phyloP scores from a whole-genome alignment of 2,113 vertebrate genomes.

The Corythoichthys intestinalis region DNA sequence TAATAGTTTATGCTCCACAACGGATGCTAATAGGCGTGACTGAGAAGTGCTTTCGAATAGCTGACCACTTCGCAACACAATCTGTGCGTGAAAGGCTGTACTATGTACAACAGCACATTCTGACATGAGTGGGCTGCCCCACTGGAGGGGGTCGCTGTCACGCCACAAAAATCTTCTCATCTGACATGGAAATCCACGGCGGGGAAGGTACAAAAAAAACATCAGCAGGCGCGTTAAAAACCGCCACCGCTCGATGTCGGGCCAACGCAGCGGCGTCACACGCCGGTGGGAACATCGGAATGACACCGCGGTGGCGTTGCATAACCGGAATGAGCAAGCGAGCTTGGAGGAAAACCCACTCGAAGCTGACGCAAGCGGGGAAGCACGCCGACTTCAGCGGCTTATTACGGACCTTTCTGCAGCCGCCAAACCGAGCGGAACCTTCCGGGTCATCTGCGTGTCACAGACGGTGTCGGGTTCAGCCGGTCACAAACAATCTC shows the following conservation, averaged over 20 bases:
- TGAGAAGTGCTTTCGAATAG: background rate
- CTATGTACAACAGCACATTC: conserved; percentile 63
- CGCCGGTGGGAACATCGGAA: conserved; percentile 50
- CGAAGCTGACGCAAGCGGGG: conserved; percentile 38
- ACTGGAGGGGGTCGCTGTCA: conserved; percentile 58
- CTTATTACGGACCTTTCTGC: background rate
- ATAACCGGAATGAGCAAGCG: conserved; percentile 51
- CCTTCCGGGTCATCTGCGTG: conserved; percentile 60
- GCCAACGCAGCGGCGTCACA: conserved; percentile 54
- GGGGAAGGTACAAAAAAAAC: background rate
- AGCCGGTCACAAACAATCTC: conserved; percentile 30
- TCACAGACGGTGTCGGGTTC: conserved; percentile 36
- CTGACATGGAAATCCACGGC: conserved; percentile 32
- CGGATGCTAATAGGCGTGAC: background rate
- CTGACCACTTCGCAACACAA: background rate
- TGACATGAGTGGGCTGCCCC: conserved; percentile 59
- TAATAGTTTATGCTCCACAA: too few species aligned
- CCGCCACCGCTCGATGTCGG: conserved; percentile 42
- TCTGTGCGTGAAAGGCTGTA: conserved; percentile 16
- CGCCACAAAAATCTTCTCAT: conserved; percentile 55
- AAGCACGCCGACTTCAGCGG: conserved; percentile 17
- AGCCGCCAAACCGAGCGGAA: conserved; percentile 51
- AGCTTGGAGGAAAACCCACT: conserved; percentile 43
- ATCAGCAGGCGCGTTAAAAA: conserved; percentile 29
- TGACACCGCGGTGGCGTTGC: conserved; percentile 51